Percentiles rank a stretch among this genome's conserved stretches.
Conservation (phyloP, 2,797 vertebrate species). For the Coccyzus lansbergi region DNA sequence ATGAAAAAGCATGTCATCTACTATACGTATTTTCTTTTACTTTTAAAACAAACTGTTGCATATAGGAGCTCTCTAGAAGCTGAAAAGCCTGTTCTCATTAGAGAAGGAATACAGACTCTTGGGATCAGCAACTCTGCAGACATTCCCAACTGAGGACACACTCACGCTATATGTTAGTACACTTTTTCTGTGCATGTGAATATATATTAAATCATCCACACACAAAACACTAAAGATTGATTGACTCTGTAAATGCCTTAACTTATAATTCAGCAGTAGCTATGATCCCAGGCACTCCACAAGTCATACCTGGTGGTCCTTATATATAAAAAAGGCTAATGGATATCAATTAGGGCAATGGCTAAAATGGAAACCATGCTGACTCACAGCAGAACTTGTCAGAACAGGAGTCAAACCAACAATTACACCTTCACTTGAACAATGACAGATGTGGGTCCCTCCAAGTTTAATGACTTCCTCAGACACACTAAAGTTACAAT, state of each 20-base stretch:
- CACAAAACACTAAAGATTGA: background rate
- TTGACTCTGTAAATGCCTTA: background rate
- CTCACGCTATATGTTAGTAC: background rate
- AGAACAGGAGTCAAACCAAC: background rate
- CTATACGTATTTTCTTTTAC: background rate
- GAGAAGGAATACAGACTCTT: background rate
- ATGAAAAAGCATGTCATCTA: background rate
- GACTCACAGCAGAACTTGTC: background rate
- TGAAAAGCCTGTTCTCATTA: background rate
- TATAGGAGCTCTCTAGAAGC: background rate
- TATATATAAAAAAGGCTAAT: background rate
- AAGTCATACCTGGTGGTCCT: background rate
- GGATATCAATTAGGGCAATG: background rate
- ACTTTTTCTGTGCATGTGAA: background rate
- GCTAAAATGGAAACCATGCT: background rate
- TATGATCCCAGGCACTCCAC: background rate
- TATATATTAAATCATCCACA: background rate
- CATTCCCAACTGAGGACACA: background rate
- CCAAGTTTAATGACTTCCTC: background rate
- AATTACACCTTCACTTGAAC: background rate
- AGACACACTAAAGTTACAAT: background rate
- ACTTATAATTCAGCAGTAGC: conserved; percentile 35
- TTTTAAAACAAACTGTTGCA: background rate
- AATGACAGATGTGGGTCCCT: background rate
- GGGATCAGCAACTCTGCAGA: background rate